These are phyloP conservation scores for Ophioninae sp. DNA, from an alignment of 2,888 invertebrate species.

Conservation along the genomic window DNA sequence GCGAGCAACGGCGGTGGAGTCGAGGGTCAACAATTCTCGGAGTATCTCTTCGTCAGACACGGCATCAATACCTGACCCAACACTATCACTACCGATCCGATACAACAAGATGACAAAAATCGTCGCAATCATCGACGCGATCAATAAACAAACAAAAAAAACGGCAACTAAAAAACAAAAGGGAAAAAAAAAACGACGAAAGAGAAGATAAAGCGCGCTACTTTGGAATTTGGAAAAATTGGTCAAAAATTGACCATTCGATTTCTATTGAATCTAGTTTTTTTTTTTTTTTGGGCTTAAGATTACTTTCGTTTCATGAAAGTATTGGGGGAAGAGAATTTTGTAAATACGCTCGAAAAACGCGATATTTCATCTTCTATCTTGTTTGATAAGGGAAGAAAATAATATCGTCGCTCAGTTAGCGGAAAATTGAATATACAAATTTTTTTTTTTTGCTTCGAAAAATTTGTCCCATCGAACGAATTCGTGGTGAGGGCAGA, in stretches of 20 bases:
- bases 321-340: neutral
- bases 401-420: neutral
- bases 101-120: constrained; percentile 34
- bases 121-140: constrained; percentile 32
- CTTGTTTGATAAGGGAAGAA: neutral
- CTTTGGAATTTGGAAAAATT: neutral
- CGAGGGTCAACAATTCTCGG: constrained; percentile 94
- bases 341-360: constrained; percentile 14
- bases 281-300: neutral
- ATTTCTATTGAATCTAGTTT: too few species aligned
- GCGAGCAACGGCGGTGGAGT: constrained; percentile 94
- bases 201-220: neutral
- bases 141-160: constrained; percentile 20
- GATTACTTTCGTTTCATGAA: neutral
- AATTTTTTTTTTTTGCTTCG: neutral
- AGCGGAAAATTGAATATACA: neutral
- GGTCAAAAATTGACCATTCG: neutral
- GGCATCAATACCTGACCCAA: constrained; percentile 77
- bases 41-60: constrained; percentile 90
- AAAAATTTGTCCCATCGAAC: neutral
- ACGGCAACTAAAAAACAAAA: constrained; percentile 21
- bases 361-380: neutral
- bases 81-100: constrained; percentile 29
- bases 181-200: neutral
- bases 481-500: too few species aligned